These are phyloP conservation scores for Urophycis tenuis DNA, from an alignment of 2,797 vertebrate genomes.

Conservation along the genomic window DNA sequence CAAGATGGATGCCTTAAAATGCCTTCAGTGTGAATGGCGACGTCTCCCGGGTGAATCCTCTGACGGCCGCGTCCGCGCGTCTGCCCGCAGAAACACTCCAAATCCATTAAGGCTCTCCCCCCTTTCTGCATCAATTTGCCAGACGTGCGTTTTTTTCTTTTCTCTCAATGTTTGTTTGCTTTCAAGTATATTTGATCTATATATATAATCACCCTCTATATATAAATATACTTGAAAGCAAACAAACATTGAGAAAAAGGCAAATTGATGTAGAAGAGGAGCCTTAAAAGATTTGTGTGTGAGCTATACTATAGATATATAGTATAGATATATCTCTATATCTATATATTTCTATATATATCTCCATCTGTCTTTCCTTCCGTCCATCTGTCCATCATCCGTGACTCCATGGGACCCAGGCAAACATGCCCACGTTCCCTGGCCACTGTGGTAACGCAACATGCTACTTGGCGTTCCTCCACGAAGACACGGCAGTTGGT, in stretches of 20 bases:
- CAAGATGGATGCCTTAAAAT: not conserved
- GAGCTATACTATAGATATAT: too few relatives aligned
- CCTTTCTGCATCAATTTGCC: not conserved
- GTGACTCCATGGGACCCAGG: not conserved
- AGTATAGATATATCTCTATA: not conserved
- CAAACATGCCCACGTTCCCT: not conserved
- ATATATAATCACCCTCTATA: too few relatives aligned
- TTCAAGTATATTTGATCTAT: too few relatives aligned
- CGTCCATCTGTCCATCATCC: not conserved
- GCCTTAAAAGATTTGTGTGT: not conserved
- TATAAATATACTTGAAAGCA: too few relatives aligned
- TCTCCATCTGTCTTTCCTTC: not conserved
- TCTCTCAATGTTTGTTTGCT: not conserved
- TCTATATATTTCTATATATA: too few relatives aligned
- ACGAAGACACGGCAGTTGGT: not conserved
- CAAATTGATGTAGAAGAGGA: not conserved
- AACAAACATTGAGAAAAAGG: not conserved
- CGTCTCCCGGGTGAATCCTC: not conserved
- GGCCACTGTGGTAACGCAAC: too few relatives aligned
- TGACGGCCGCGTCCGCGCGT: not conserved
- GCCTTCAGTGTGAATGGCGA: not conserved
- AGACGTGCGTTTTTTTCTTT: not conserved
- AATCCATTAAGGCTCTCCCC: not conserved
- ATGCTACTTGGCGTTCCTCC: not conserved
- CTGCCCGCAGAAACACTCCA: not conserved